A percentile compares a stretch with the other conserved stretches of the same genome.
phyloP scores from a whole-genome alignment of 2,888 invertebrate species.

The Danaus chrysippus region DNA sequence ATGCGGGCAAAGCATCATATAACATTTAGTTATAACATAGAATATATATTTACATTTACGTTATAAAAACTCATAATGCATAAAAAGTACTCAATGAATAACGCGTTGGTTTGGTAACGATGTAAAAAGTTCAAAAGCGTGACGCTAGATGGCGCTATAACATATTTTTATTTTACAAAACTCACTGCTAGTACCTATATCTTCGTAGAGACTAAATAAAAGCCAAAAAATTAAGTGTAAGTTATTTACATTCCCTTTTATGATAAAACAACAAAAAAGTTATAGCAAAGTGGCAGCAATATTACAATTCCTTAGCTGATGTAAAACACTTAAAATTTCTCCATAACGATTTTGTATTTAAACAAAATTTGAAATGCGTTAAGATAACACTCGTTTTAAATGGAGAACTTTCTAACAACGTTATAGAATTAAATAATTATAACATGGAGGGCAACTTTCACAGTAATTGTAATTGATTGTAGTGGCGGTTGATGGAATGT shows the following conservation, averaged over 20 bases:
- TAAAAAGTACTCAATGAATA: too few relatives aligned
- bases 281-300: background rate
- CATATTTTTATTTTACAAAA: background rate
- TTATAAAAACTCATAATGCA: too few relatives aligned
- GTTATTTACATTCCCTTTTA: too few relatives aligned
- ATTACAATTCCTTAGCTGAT: background rate
- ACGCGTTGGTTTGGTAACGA: background rate
- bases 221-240: too few relatives aligned
- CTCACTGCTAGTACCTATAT: too few relatives aligned
- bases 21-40: too few relatives aligned
- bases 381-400: slow-evolving; percentile 2
- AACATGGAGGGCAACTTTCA: slow-evolving; percentile 1
- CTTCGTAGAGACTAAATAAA: too few relatives aligned
- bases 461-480: background rate
- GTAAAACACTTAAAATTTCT: slow-evolving; percentile 17
- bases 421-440: background rate
- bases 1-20: too few relatives aligned
- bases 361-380: background rate
- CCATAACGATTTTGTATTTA: slow-evolving; percentile 1
- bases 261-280: too few relatives aligned
- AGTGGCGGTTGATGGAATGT: background rate
- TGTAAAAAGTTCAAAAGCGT: background rate
- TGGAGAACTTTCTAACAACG: slow-evolving; percentile 2
- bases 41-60: too few relatives aligned
- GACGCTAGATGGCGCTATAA: background rate